phyloP scores from a whole-genome alignment of 2,888 invertebrate species.

The Craniophora ligustri region DNA sequence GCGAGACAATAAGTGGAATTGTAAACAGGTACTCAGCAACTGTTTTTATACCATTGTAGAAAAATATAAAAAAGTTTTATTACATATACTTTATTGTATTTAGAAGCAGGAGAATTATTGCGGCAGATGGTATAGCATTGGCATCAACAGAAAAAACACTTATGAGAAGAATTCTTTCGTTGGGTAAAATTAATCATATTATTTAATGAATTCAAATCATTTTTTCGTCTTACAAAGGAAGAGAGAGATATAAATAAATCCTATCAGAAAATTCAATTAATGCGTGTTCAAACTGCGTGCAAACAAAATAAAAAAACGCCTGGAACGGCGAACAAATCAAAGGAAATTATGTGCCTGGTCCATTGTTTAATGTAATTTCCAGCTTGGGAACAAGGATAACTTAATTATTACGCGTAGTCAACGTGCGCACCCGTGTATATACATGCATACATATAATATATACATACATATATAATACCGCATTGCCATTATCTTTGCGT shows the following conservation, averaged over 20 bases:
- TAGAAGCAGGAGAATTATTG: too few species aligned
- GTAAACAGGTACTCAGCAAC: neutral
- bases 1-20: constrained; percentile 1
- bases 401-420: constrained; percentile 9
- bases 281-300: too few species aligned
- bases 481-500: neutral
- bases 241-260: too few species aligned
- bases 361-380: constrained; percentile 1
- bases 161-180: too few species aligned
- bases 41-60: neutral
- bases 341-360: constrained; percentile 4
- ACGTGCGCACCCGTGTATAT: neutral
- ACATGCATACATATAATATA: too few species aligned
- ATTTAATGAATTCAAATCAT: too few species aligned
- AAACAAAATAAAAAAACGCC: constrained; percentile 5
- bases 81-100: too few species aligned
- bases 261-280: too few species aligned
- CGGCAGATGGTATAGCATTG: too few species aligned
- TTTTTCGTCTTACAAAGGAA: too few species aligned
- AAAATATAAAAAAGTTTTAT: neutral
- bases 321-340: neutral
- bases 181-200: too few species aligned
- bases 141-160: too few species aligned
- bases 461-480: neutral
- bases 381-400: constrained; percentile 7